phyloP scores from a whole-genome alignment of 2,797 vertebrate species.

The Erethizon dorsatum region DNA sequence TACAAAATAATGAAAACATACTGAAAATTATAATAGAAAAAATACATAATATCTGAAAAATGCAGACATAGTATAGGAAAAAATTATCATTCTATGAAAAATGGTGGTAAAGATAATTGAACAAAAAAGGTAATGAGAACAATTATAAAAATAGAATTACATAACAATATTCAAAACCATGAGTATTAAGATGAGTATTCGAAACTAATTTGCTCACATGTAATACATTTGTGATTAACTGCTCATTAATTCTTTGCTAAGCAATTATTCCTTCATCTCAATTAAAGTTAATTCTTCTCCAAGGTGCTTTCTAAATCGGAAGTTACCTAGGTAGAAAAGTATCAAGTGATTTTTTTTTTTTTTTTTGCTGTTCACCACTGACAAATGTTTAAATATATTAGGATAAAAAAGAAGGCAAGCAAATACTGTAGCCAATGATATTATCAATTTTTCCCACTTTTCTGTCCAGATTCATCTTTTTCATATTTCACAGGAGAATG shows the following conservation, averaged over 20 bases:
- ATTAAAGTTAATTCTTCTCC: neutral
- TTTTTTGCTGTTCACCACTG: neutral
- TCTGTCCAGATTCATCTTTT: neutral
- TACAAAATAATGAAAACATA: neutral
- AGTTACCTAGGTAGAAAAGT: neutral
- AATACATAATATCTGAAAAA: neutral
- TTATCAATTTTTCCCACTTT: neutral
- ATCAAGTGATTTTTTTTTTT: neutral
- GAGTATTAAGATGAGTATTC: neutral
- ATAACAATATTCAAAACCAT: neutral
- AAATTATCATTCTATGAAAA: neutral
- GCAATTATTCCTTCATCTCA: neutral
- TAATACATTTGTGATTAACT: neutral
- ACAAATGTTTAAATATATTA: neutral
- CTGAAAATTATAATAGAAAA: neutral
- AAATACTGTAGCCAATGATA: neutral
- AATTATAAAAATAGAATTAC: neutral
- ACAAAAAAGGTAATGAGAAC: neutral
- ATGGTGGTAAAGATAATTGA: neutral
- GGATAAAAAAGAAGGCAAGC: neutral
- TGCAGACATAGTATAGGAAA: neutral
- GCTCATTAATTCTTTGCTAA: neutral
- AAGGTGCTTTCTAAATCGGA: neutral
- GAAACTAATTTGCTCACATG: neutral
- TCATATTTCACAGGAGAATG: neutral